Evolutionary conservation across 2,113 vertebrate genomes (phyloP), one percentile per base, ranked within the genome.

Genomic region (Apus apus): DNA sequence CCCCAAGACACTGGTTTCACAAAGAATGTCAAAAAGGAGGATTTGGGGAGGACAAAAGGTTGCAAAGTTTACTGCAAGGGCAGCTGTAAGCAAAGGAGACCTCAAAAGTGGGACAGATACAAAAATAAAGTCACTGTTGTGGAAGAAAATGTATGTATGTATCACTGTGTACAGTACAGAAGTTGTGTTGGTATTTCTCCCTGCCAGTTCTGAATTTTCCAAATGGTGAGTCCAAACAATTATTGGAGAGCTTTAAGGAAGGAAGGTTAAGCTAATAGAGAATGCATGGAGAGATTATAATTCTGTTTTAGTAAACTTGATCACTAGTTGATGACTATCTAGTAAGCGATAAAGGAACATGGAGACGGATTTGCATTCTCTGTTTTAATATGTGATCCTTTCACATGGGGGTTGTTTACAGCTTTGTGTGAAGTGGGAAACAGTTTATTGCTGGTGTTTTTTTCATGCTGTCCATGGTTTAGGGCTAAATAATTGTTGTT

Each of bases 41-140:
- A 8, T 0, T 0, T 36, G 10, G 13, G n/a, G 80, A 91, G 9
- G 11, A 46, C 21, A n/a, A 40, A 67, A 56, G 1, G 8, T 91
- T 95, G 13, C 10, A 14, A 81, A 11, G 10, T 34, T 16, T 62
- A 18, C 30, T 64, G 25, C 7, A 87, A 14, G 48, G 43, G 10
- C 34, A 72, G 2, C 23, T 89, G 15, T 40, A 87, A 84, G 29
- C 1, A 12, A 77, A 57, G 7, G 29, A 54, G 10, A 65, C 17
- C 45, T 76, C 8, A 7, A 84, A 50, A 16, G 30, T 27, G 21
- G 36, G 32, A 29, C 38, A 70, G 19, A 51, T 74, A 30, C 34
- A 34, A 50, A 29, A 91, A 56, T 20, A 58, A 58, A 61, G 58
- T n/a, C 3, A 30, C 27, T 70, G 23, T 43, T 34, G 36, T 2